These are phyloP conservation scores for Grammomys surdaster DNA, from an alignment of 2,113 vertebrate species.

Conservation along the genomic window DNA sequence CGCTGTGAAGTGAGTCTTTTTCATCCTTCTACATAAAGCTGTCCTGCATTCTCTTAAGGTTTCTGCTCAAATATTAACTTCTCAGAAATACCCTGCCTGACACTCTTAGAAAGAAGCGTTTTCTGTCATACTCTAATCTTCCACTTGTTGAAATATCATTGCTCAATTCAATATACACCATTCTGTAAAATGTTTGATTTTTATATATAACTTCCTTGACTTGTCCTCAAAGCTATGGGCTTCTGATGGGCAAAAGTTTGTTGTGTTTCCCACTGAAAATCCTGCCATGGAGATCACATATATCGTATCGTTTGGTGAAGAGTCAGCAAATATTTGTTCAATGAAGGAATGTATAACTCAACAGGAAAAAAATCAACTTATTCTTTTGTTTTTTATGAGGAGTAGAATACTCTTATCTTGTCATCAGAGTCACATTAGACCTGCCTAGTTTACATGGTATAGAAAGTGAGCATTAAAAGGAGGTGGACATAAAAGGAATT, in stretches of 20 bases:
- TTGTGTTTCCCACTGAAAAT: not conserved
- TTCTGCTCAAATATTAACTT: not conserved
- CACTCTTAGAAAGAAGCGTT: not conserved
- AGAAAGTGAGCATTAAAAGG: not conserved
- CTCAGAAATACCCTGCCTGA: not conserved
- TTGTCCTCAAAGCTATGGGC: not conserved
- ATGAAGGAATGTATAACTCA: not conserved
- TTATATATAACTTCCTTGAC: not conserved
- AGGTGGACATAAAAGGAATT: not conserved
- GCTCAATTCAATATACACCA: not conserved
- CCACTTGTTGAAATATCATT: not conserved
- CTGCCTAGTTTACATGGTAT: not conserved
- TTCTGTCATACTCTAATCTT: not conserved
- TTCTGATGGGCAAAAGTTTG: too few species aligned
- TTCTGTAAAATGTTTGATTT: not conserved
- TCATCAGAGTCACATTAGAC: not conserved
- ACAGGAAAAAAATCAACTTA: not conserved
- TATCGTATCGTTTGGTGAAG: fast-evolving
- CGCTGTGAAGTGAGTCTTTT: not conserved
- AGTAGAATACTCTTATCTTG: not conserved
- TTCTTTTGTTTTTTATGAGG: not conserved
- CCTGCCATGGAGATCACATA: not conserved
- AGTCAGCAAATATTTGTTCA: not conserved
- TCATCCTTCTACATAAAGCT: fast-evolving
- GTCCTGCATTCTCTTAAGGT: not conserved